Percentiles rank a stretch among this genome's conserved stretches.
These are phyloP conservation scores for Ectropis crepuscularia DNA, from an alignment of 2,888 invertebrate species.

Conservation along the genomic window DNA sequence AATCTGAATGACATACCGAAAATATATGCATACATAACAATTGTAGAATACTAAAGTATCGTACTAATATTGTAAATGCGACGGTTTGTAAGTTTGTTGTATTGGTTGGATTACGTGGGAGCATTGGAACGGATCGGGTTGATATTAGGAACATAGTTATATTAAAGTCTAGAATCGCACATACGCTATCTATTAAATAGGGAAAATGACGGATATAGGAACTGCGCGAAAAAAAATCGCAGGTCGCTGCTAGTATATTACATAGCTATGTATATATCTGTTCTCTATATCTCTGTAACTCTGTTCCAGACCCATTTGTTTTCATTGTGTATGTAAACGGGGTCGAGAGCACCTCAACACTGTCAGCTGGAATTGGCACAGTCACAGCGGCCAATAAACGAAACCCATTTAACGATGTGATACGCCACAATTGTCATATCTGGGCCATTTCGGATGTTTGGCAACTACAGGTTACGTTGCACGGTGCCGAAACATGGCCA, in stretches of 20 bases:
- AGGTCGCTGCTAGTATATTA: background rate
- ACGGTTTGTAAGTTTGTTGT: no score
- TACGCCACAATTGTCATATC: constrained; percentile 40
- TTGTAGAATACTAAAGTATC: no score
- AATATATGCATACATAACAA: no score
- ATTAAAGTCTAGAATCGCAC: no score
- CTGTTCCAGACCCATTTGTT: constrained; percentile 16
- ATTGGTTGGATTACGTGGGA: no score
- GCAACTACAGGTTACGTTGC: constrained; percentile 50
- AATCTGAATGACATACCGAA: no score
- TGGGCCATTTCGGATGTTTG: constrained; percentile 47
- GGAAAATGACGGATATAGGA: no score
- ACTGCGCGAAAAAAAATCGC: no score
- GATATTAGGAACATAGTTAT: no score
- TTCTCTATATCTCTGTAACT: background rate
- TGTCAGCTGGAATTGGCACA: constrained; percentile 36
- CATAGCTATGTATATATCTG: background rate
- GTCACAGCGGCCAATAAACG: constrained; percentile 35
- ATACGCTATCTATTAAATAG: no score
- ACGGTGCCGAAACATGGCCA: constrained; percentile 31
- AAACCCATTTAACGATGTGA: constrained; percentile 35
- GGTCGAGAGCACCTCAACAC: constrained; percentile 18
- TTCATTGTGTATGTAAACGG: constrained; percentile 17
- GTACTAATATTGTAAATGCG: no score
- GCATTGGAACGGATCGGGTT: no score